Conservation (phyloP, 2,113 vertebrate genomes). For the Lamprologus callipterus region DNA sequence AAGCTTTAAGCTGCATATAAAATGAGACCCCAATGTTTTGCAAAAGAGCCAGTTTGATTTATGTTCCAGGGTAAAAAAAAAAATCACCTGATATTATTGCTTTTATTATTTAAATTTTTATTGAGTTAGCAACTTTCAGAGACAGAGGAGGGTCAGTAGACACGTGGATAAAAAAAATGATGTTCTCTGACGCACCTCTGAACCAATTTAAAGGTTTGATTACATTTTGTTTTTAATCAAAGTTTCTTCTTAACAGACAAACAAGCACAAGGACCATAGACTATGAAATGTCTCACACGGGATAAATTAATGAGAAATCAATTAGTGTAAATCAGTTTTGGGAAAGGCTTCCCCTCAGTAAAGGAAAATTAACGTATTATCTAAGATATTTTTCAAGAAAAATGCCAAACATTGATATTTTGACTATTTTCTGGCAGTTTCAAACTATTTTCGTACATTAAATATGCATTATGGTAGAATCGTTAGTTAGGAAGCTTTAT, state of each 20-base stretch:
- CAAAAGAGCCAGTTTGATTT: neutral
- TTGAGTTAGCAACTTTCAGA: neutral
- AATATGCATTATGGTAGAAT: neutral
- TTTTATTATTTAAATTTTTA: neutral
- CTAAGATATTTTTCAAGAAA: neutral
- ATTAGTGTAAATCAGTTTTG: conserved; percentile 9
- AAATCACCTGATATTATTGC: neutral
- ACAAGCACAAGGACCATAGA: neutral
- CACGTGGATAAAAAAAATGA: neutral
- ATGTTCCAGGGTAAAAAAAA: neutral
- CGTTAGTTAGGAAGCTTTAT: neutral
- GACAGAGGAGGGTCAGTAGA: neutral
- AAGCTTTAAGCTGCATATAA: neutral
- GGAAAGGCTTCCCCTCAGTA: neutral
- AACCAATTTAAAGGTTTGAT: neutral
- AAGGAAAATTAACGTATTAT: neutral
- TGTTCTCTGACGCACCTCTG: neutral
- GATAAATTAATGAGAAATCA: conserved; percentile 18
- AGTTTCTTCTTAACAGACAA: neutral
- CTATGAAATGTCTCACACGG: neutral
- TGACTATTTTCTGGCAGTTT: neutral
- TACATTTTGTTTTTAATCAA: neutral
- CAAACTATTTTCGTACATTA: neutral
- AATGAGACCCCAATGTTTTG: neutral
- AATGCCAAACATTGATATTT: neutral